Conservation (phyloP, 2,113 vertebrate species). For the Bolborhynchus lineola region DNA sequence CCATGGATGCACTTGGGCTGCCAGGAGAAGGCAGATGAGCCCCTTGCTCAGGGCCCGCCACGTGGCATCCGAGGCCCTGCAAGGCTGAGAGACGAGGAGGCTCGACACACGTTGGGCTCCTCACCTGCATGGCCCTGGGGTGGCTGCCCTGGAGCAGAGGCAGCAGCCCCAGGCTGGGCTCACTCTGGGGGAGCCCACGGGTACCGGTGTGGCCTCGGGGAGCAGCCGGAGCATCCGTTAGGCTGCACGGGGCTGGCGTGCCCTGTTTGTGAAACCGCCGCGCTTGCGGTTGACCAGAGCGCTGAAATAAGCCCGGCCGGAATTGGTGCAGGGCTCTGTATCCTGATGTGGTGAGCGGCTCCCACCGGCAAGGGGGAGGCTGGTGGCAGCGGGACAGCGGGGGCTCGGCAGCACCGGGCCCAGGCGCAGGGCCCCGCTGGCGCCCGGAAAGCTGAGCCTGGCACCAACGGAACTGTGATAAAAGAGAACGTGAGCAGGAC, state of each 20-base stretch:
- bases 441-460: slow-evolving; percentile 78
- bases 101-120: neutral
- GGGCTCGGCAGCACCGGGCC: slow-evolving; percentile 61
- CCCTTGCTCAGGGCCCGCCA: neutral
- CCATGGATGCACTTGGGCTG: neutral
- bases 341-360: slow-evolving; percentile 84
- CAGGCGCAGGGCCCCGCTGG: slow-evolving; percentile 19
- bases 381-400: slow-evolving; percentile 40
- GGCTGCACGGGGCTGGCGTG: slow-evolving; percentile 46
- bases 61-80: accelerated
- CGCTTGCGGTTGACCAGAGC: slow-evolving; percentile 82
- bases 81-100: neutral
- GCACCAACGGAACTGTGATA: slow-evolving; percentile 81
- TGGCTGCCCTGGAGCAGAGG: neutral
- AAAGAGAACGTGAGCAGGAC: slow-evolving; percentile 79
- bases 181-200: neutral
- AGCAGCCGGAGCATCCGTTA: slow-evolving; percentile 71
- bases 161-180: accelerated
- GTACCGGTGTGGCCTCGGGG: neutral
- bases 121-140: neutral
- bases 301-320: slow-evolving; percentile 81
- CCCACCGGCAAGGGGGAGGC: slow-evolving; percentile 55
- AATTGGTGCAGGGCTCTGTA: slow-evolving; percentile 81
- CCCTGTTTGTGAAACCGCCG: slow-evolving; percentile 76
- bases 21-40: neutral